A percentile compares a stretch with the other conserved stretches of the same genome.
Conservation (phyloP, 2,113 vertebrate genomes). For the Aviceda subcristata region DNA sequence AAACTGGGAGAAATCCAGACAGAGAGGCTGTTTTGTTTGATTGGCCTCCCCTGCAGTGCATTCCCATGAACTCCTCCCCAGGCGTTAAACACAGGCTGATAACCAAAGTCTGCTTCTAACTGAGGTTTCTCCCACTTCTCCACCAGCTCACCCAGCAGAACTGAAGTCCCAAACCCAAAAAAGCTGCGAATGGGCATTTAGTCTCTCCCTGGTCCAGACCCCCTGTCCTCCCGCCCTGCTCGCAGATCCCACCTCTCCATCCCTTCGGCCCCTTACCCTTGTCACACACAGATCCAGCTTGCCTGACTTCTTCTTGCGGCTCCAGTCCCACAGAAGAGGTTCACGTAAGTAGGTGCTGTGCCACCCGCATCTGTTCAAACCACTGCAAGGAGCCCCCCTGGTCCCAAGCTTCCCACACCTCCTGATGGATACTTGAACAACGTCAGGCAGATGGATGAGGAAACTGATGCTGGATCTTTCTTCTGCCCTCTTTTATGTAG, state of each 20-base stretch:
- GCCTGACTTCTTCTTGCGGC: not conserved
- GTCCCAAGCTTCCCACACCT: not conserved
- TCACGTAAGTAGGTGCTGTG: not conserved
- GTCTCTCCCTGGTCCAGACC: not conserved
- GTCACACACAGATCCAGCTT: not conserved
- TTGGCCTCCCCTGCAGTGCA: not conserved
- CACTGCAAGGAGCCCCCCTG: not conserved
- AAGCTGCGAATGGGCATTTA: not conserved
- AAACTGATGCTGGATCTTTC: not conserved
- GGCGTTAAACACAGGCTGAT: not conserved
- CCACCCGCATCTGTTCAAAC: not conserved
- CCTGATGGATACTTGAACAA: not conserved
- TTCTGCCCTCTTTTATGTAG: not conserved
- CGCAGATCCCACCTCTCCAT: not conserved
- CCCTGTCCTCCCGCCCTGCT: not conserved
- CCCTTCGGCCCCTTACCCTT: not conserved
- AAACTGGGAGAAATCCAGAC: not conserved
- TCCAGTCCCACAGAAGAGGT: not conserved
- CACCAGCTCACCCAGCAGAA: not conserved
- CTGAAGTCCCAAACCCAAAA: not conserved
- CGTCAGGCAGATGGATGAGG: not conserved
- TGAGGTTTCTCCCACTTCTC: not conserved
- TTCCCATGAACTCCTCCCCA: not conserved
- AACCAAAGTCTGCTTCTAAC: not conserved
- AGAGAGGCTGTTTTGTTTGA: not conserved